Evolutionary conservation across 2,888 invertebrate genomes (phyloP).

Genomic region (Campoplex nolae): DNA sequence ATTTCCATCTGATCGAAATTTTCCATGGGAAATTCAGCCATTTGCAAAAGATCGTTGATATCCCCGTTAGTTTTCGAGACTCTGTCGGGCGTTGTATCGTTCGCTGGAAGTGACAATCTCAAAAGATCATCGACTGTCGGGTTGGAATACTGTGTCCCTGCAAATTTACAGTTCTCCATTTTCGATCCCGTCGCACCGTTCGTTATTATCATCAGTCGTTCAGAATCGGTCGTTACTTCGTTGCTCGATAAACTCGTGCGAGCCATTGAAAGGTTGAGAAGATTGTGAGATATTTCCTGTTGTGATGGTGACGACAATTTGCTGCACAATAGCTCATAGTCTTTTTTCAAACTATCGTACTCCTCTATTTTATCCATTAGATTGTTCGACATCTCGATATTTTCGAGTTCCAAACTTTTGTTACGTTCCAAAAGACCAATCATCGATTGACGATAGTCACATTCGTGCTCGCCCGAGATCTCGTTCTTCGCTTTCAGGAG

Average conservation of each 20-base stretch:
- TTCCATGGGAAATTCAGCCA: conserved; percentile 12
- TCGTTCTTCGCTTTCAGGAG: conserved; percentile 69
- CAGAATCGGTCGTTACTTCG: neutral
- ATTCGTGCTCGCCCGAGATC: conserved; percentile 77
- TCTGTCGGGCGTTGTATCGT: neutral
- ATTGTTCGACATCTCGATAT: conserved; percentile 75
- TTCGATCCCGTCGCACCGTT: neutral
- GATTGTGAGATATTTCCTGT: conserved; percentile 10
- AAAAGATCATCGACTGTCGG: conserved; percentile 49
- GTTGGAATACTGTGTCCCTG: neutral
- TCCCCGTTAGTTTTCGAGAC: neutral
- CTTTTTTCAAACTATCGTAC: conserved; percentile 74
- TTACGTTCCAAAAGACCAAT: conserved; percentile 67
- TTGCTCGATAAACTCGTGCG: neutral
- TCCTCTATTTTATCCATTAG: conserved; percentile 79
- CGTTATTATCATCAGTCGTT: neutral
- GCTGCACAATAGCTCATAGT: conserved; percentile 69
- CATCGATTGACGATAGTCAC: conserved; percentile 74
- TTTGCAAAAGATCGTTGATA: conserved; percentile 43
- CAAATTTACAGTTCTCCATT: neutral
- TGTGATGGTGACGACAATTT: neutral
- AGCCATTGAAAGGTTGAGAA: conserved; percentile 51
- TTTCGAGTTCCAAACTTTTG: conserved; percentile 73
- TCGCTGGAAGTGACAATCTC: conserved; percentile 15
- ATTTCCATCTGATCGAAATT: conserved; percentile 9